Evolutionary conservation across 2,888 invertebrate genomes (phyloP).

Genomic region (Drosophila rubida): DNA sequence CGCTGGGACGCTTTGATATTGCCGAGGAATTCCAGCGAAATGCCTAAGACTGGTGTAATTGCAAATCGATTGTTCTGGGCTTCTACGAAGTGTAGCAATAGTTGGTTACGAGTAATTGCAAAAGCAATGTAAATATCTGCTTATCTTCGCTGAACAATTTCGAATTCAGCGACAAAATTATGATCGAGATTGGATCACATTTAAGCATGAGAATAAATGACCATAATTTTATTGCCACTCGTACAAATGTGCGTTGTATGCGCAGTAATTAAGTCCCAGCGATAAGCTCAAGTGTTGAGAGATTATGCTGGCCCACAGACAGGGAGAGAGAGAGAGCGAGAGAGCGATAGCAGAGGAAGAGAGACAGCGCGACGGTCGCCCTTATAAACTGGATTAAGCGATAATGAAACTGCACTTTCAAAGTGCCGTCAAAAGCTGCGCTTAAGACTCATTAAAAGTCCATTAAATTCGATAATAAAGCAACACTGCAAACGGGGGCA

Average conservation of each 20-base stretch:
- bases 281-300: constrained; percentile 13
- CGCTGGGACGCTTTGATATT: constrained; percentile 3
- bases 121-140: too few species aligned
- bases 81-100: too few species aligned
- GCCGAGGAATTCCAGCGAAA: constrained; percentile 7
- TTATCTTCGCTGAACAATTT: not conserved
- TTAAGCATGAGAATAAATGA: not conserved
- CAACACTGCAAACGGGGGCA: constrained; percentile 1
- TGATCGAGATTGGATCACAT: not conserved
- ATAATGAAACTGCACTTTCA: constrained; percentile 70
- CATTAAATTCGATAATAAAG: constrained; percentile 70
- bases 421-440: constrained; percentile 73
- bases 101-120: too few species aligned
- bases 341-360: not conserved
- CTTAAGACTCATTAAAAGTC: constrained; percentile 76
- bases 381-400: constrained; percentile 69
- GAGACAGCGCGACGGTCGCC: constrained; percentile 2
- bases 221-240: constrained; percentile 18
- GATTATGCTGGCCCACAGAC: not conserved
- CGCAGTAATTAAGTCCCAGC: not conserved
- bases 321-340: not conserved
- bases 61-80: not conserved
- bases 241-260: not conserved
- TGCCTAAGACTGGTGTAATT: not conserved
- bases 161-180: not conserved